Conservation (phyloP, 2,888 invertebrate genomes). For the Morpho deidamia region DNA sequence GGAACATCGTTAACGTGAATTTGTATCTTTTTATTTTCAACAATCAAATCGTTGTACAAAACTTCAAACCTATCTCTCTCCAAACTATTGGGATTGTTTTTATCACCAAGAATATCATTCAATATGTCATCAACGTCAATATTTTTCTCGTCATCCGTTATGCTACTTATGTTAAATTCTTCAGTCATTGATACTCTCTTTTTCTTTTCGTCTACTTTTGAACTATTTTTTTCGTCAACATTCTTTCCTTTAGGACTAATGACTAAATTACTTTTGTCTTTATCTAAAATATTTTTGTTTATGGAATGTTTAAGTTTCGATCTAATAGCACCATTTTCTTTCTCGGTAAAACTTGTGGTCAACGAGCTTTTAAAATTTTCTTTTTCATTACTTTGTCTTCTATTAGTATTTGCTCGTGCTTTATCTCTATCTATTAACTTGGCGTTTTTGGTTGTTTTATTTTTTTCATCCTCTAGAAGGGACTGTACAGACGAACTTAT, state of each 20-base stretch:
- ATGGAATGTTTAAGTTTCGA: constrained; percentile 74
- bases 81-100: constrained; percentile 43
- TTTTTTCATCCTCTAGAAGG: constrained; percentile 56
- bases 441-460: constrained; percentile 49
- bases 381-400: constrained; percentile 57
- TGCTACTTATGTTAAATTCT: constrained; percentile 40
- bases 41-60: constrained; percentile 59
- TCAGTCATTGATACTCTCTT: constrained; percentile 39
- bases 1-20: constrained; percentile 39
- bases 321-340: constrained; percentile 74
- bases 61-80: constrained; percentile 60
- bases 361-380: constrained; percentile 54
- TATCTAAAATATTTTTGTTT: constrained; percentile 68
- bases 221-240: constrained; percentile 48
- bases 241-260: constrained; percentile 59
- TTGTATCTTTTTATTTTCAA: constrained; percentile 34
- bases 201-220: constrained; percentile 42
- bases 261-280: constrained; percentile 68
- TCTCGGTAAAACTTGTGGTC: constrained; percentile 44
- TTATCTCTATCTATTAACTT: constrained; percentile 69
- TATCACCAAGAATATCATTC: constrained; percentile 56
- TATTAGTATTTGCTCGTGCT: constrained; percentile 36
- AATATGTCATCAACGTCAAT: constrained; percentile 57
- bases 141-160: constrained; percentile 33
- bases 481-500: constrained; percentile 68